These are phyloP conservation scores for Macaca mulatta DNA, from an alignment of 2,113 vertebrate species.

Conservation along the genomic window DNA sequence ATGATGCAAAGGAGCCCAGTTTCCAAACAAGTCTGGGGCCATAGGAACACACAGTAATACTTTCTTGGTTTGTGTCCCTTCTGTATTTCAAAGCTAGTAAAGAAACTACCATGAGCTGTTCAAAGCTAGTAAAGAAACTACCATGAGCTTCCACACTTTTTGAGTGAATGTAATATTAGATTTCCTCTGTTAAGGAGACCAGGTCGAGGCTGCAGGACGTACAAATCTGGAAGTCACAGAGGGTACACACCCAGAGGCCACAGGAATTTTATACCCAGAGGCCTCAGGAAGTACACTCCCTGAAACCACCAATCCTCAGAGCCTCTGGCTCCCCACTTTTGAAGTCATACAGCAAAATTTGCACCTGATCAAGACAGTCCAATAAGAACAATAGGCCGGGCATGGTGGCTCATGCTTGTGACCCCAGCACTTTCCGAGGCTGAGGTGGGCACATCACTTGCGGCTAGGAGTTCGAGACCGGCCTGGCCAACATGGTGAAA, in stretches of 20 bases:
- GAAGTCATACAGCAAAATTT: background rate
- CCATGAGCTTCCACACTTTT: background rate
- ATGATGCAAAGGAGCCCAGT: background rate
- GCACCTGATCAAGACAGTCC: background rate
- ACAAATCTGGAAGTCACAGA: background rate
- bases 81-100: background rate
- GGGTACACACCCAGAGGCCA: background rate
- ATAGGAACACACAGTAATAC: background rate
- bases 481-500: too few relatives aligned
- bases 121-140: background rate
- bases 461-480: too few relatives aligned
- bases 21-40: background rate
- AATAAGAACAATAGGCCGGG: background rate
- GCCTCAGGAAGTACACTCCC: background rate
- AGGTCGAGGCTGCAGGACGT: background rate
- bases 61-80: background rate
- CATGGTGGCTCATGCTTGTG: too few relatives aligned
- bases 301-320: background rate
- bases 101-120: background rate
- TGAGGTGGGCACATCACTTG: too few relatives aligned
- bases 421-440: too few relatives aligned
- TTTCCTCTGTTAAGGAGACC: background rate
- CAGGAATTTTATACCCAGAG: background rate
- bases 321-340: background rate
- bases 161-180: background rate